phyloP scores from a whole-genome alignment of 37 sponge, comb jelly and placozoan genomes.

The Ianthella basta region DNA sequence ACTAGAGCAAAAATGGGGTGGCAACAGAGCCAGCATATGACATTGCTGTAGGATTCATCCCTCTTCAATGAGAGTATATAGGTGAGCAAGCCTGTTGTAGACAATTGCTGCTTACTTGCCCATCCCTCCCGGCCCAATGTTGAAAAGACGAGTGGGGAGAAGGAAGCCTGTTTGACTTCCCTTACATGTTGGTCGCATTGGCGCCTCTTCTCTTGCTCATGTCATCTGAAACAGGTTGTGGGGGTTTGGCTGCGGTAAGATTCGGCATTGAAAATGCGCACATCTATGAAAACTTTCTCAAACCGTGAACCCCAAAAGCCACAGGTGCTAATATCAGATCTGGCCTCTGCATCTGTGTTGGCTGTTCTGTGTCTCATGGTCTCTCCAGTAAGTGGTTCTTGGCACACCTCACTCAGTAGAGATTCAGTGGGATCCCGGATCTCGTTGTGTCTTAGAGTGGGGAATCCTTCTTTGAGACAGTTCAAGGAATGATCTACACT shows the following conservation, averaged over 20 bases:
- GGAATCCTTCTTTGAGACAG: conserved; percentile 20
- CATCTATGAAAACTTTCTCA: neutral
- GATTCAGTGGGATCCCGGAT: neutral
- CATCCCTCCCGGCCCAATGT: neutral
- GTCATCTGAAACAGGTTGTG: no score
- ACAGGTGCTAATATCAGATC: no score
- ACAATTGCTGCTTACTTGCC: neutral
- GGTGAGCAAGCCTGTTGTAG: neutral
- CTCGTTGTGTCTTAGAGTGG: conserved; percentile 1
- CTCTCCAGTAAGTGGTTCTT: no score
- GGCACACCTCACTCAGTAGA: conserved; percentile 17
- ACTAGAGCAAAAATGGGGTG: neutral
- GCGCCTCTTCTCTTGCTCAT: no score
- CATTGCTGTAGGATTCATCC: neutral
- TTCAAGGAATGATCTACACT: conserved; percentile 20
- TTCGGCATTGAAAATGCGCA: no score
- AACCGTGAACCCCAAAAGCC: neutral
- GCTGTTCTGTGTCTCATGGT: conserved; percentile 4
- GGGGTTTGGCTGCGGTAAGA: no score
- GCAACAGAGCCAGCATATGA: neutral
- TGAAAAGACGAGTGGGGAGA: neutral
- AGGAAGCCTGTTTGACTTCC: no score
- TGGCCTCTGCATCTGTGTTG: neutral
- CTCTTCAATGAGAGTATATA: no score
- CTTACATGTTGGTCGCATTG: no score